Conservation (phyloP, 1,140 invertebrate species). For the Ridgeia piscesae region DNA sequence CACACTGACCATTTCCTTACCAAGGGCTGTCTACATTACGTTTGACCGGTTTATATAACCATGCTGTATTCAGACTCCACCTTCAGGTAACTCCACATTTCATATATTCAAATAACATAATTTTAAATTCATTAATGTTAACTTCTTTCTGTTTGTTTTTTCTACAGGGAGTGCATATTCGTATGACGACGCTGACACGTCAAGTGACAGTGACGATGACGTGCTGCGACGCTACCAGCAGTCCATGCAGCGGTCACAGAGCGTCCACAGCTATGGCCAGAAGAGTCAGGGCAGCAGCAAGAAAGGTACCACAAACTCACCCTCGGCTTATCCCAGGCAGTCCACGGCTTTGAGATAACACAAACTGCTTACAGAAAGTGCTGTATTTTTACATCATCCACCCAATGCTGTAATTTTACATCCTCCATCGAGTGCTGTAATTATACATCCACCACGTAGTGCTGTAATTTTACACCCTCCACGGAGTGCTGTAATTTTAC, state of each 20-base stretch:
- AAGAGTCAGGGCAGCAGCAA: neutral
- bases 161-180: slow-evolving; percentile 64
- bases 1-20: neutral
- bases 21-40: neutral
- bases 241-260: slow-evolving; percentile 41
- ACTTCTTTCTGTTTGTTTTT: neutral
- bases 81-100: neutral
- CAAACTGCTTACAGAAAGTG: too few relatives aligned
- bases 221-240: slow-evolving; percentile 66
- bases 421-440: too few relatives aligned
- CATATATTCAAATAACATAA: neutral
- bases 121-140: neutral
- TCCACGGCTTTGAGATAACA: too few relatives aligned
- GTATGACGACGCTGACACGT: slow-evolving; percentile 66
- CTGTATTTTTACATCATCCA: too few relatives aligned
- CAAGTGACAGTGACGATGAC: slow-evolving; percentile 77
- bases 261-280: slow-evolving; percentile 34
- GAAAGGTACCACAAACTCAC: neutral
- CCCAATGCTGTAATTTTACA: too few relatives aligned
- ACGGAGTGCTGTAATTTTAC: too few relatives aligned
- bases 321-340: too few relatives aligned
- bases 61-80: neutral
- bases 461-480: too few relatives aligned
- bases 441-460: too few relatives aligned
- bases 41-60: neutral